Evolutionary conservation across 2,113 vertebrate genomes (phyloP), one percentile per base, ranked within the genome.

Genomic region (Pao palembangensis): DNA sequence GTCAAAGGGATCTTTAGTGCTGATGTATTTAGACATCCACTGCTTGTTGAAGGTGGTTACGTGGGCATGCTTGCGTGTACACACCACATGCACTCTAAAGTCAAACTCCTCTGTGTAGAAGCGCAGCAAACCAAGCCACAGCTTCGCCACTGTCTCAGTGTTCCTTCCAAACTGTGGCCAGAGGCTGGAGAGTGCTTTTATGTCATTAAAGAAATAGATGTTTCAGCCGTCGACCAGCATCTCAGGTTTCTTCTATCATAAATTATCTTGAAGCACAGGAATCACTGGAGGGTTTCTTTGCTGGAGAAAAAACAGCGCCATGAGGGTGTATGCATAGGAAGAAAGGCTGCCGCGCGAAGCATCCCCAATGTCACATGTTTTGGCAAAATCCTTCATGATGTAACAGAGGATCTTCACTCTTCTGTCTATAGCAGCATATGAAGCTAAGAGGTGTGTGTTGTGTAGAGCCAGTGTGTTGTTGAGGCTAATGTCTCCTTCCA

Each of bases 31-130:
- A 51, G 95, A 96, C 0, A 95, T 98, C 96, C 96, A 98, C 68
- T 98, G 95, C 77, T 98, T 98, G 85, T 95, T 95, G 89, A 98
- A 98, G 66, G 95, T 96, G n/a, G n/a, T n/a, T n/a, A n/a, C n/a
- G n/a, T n/a, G 81, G 80, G 58, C 86, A 60, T 86, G 92, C 75
- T 94, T 94, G 61, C 95, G 92, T 84, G 94, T 93, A 69, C 92
- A 94, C 79, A 98, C 91, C 1, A 98, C 96, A 13, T 96, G 92
- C 69, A 96, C 94, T 87, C 93, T 94, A 88, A 98, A 98, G 91
- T 98, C 94, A 82, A 96, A 98, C 64, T 95, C 93, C 75, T 98
- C 95, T 3, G 96, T 98, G 67, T 97, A 98, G 74, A 96, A 98
- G 57, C 91, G 91, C 51, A 98, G 93, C 83, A 98, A 91, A 70